Percentiles rank a stretch among this genome's conserved stretches.
Evolutionary conservation across 2,113 vertebrate species (phyloP).

Genomic region (Hypanus sabinus): DNA sequence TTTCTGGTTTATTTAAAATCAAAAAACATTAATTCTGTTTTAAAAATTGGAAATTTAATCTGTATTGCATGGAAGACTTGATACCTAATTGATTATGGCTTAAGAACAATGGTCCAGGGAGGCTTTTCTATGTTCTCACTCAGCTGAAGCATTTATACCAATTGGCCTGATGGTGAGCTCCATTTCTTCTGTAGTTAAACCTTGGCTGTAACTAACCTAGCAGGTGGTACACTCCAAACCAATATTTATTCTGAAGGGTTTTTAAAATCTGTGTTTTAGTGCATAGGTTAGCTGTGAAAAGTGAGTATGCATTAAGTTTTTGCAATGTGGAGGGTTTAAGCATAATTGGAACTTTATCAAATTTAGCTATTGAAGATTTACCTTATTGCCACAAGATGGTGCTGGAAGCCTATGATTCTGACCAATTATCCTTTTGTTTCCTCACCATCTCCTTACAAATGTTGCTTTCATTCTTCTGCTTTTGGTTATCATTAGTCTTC

Average conservation of each 20-base stretch:
- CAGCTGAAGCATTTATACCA: neutral
- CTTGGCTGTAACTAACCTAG: neutral
- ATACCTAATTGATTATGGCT: neutral
- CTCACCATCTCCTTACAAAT: neutral
- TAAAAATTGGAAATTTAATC: neutral
- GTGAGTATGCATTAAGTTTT: too few species aligned
- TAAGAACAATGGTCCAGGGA: neutral
- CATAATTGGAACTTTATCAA: neutral
- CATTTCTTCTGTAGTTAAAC: neutral
- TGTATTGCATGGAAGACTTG: neutral
- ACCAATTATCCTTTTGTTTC: neutral
- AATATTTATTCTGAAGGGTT: neutral
- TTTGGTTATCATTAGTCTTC: neutral
- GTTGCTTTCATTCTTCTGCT: neutral
- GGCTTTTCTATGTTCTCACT: neutral
- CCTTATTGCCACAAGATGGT: neutral
- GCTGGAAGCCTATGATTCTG: neutral
- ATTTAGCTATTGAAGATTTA: neutral
- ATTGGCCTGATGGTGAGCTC: neutral
- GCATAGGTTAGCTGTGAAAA: neutral
- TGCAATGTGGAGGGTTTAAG: too few species aligned
- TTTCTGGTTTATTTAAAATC: neutral
- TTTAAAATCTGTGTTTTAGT: too few species aligned
- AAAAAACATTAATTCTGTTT: neutral
- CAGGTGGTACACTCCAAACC: neutral